phyloP scores from a whole-genome alignment of 2,113 vertebrate species.

The Hippocampus guttulatus region DNA sequence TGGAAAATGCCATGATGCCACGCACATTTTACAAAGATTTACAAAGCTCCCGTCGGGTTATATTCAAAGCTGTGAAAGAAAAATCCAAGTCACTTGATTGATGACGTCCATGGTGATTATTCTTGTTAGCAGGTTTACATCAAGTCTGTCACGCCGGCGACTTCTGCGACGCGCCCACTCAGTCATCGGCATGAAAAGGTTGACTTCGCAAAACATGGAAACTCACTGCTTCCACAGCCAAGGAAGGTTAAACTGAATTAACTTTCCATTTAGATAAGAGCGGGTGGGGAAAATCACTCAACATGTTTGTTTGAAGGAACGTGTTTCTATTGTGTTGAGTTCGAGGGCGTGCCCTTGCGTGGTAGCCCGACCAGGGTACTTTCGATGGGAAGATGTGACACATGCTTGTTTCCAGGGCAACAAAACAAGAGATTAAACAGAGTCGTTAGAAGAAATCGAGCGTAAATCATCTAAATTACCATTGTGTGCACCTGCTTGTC shows the following conservation, averaged over 20 bases:
- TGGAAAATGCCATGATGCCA: slow-evolving; percentile 12
- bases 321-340: slow-evolving; percentile 15
- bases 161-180: slow-evolving; percentile 33
- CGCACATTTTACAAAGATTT: slow-evolving; percentile 23
- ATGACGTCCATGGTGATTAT: neutral
- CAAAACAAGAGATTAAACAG: slow-evolving; percentile 11
- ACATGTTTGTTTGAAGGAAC: neutral
- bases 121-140: slow-evolving; percentile 10
- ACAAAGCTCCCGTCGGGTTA: slow-evolving; percentile 12
- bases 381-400: slow-evolving; percentile 4
- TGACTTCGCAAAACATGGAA: neutral
- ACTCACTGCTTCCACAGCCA: neutral
- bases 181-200: neutral
- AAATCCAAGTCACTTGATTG: slow-evolving; percentile 3
- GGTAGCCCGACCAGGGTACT: neutral
- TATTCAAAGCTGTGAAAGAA: neutral
- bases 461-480: neutral
- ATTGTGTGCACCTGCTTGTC: slow-evolving; percentile 16
- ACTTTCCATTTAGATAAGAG: neutral
- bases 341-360: slow-evolving; percentile 43
- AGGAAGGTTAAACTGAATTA: neutral
- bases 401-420: slow-evolving; percentile 31
- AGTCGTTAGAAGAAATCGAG: slow-evolving; percentile 18
- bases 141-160: neutral
- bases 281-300: neutral